These are phyloP conservation scores for Torymus texanus DNA, from an alignment of 2,888 invertebrate species.

Conservation along the genomic window DNA sequence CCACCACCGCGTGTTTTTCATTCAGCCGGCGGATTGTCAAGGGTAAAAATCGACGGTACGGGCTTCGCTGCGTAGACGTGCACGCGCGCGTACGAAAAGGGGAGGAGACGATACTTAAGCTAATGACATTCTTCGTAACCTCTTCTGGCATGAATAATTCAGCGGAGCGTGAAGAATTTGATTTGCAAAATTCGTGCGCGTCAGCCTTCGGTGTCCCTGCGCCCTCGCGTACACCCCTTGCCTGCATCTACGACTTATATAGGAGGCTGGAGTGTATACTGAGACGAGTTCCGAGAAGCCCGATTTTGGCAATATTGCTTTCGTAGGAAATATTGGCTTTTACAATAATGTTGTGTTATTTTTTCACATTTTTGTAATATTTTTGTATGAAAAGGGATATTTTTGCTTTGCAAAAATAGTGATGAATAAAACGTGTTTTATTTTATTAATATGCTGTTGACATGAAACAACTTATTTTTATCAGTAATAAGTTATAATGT, in stretches of 20 bases:
- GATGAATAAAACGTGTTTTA: too few species aligned
- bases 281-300: too few species aligned
- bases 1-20: constrained; percentile 5
- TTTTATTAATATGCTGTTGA: too few species aligned
- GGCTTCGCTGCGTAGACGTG: constrained; percentile 1
- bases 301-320: constrained; percentile 21
- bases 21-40: constrained; percentile 24
- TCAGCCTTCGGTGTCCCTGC: neutral
- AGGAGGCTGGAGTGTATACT: neutral
- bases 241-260: neutral
- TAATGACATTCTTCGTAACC: constrained; percentile 55
- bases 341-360: neutral
- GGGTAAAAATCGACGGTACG: constrained; percentile 1
- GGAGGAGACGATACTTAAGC: constrained; percentile 49
- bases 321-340: neutral
- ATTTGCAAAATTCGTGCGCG: constrained; percentile 51
- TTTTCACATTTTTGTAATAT: too few species aligned
- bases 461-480: too few species aligned
- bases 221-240: neutral
- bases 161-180: constrained; percentile 49
- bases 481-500: too few species aligned
- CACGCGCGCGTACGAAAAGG: neutral
- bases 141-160: constrained; percentile 53
- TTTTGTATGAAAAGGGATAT: too few species aligned
- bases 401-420: too few species aligned